Evolutionary conservation across 2,797 vertebrate species (phyloP), one percentile per base, ranked within the genome.

Genomic region (Austrolebias charrua): DNA sequence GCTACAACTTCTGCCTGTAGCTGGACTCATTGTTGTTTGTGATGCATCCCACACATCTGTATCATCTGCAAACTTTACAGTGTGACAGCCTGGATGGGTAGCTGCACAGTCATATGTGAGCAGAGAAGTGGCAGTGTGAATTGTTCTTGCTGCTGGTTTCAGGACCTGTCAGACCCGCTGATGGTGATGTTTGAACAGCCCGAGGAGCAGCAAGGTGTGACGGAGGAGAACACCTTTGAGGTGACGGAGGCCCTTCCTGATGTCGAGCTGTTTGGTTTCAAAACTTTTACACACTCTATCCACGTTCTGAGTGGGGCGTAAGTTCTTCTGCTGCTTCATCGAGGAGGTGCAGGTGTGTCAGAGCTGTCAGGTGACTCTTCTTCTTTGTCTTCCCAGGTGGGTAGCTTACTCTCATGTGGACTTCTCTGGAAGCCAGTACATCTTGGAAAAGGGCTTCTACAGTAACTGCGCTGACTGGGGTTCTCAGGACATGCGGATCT

Each of bases 381-480:
- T 0, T 38, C 33, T 2, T 35, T 18, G 6, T 29, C 18, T 8
- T 29, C 11, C 3, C 75, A 99, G 97, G 11, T 99, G 97, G 97
- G 88, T 98, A 8, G 95, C 92, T 46, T 99, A 98, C 28, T 94
- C 95, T 56, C 94, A 94, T 9, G 93, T 94, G 82, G 95, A 97
- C 86, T 99, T 93, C 90, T 97, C 95, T 0, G 97, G 97, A 0
- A 86, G 94, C 76, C 96, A 99, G 87, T 98, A 93, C 71, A 62
- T 99, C 60, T 81, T 99, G 72, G 97, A 99, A 92, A 99, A 97
- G 85, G 96, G 96, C 0, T 95, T 96, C 78, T 98, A 98, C 72
- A 94, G 88, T 50, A 96, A 55, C 86, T 96, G 89, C 9, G 93
- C 94, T 0, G 96, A 99, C 84, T 99, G 97, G 97, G 97, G 97